Evolutionary conservation across 2,888 invertebrate genomes (phyloP).

Genomic region (Hoplodrina blanda): DNA sequence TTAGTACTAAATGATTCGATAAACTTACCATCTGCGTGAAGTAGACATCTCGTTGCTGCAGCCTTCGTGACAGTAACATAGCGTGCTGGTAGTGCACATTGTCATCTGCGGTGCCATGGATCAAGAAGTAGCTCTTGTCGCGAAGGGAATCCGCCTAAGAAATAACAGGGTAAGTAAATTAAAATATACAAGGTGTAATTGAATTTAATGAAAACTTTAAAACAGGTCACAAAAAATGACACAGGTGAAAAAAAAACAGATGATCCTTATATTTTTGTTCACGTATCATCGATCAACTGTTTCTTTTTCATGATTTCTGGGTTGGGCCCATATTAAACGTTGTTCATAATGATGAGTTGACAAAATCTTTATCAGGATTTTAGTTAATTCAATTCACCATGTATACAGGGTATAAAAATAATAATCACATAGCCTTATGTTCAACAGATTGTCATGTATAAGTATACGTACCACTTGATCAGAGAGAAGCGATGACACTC

Average conservation of each 20-base stretch:
- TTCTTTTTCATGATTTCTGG: too few relatives aligned
- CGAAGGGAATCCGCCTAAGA: constrained; percentile 82
- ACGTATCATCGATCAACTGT: too few relatives aligned
- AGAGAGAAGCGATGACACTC: constrained; percentile 94
- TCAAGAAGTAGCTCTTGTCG: constrained; percentile 95
- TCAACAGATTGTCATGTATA: not conserved
- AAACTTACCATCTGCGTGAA: constrained; percentile 96
- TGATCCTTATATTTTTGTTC: too few relatives aligned
- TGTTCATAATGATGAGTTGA: too few relatives aligned
- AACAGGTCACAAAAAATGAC: too few relatives aligned
- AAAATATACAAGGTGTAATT: too few relatives aligned
- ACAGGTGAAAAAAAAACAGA: too few relatives aligned
- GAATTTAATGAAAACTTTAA: too few relatives aligned
- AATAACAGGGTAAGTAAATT: not conserved
- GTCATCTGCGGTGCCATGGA: constrained; percentile 98
- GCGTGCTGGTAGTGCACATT: constrained; percentile 99
- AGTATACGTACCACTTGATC: constrained; percentile 81
- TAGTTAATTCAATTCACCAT: too few relatives aligned
- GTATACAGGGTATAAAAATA: too few relatives aligned
- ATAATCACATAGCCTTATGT: not conserved
- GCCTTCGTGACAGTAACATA: constrained; percentile 96
- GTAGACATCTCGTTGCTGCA: constrained; percentile 96
- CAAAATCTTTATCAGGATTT: too few relatives aligned
- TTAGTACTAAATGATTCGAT: not conserved
- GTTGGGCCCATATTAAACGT: too few relatives aligned